Conservation (phyloP, 2,888 invertebrate genomes). For the Campopleginae sp. region DNA sequence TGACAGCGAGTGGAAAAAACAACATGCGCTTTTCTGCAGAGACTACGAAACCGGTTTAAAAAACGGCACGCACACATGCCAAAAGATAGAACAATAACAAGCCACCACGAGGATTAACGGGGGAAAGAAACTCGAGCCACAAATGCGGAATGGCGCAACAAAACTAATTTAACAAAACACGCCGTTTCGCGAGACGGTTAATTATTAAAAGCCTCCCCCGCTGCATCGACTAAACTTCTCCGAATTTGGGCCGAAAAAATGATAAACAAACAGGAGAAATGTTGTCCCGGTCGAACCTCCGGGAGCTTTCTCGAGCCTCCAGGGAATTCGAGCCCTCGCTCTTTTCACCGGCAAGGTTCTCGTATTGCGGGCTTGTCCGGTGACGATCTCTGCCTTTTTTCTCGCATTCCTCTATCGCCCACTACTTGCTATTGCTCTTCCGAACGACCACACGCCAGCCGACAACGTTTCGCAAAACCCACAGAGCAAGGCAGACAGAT, state of each 20-base stretch:
- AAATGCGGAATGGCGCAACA: conserved; percentile 73
- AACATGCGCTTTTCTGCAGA: background rate
- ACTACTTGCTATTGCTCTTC: conserved; percentile 12
- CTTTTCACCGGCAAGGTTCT: conserved; percentile 42
- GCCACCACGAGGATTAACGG: background rate
- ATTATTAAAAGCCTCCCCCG: conserved; percentile 73
- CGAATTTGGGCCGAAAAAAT: conserved; percentile 25
- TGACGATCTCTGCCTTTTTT: conserved; percentile 30
- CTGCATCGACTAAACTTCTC: conserved; percentile 50
- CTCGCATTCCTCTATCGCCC: conserved; percentile 13
- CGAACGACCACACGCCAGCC: background rate
- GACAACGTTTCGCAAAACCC: conserved; percentile 60
- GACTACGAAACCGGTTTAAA: conserved; percentile 30
- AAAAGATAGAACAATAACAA: conserved; percentile 9
- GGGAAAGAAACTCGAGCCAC: conserved; percentile 41
- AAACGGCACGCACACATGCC: background rate
- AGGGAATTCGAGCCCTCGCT: conserved; percentile 68
- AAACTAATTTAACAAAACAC: conserved; percentile 79
- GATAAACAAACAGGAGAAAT: conserved; percentile 65
- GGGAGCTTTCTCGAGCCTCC: conserved; percentile 37
- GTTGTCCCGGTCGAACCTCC: conserved; percentile 69
- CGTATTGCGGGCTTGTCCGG: conserved; percentile 68
- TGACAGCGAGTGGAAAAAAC: conserved; percentile 7
- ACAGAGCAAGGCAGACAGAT: conserved; percentile 63
- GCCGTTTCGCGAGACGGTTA: conserved; percentile 73